Evolutionary conservation across 2,113 vertebrate genomes (phyloP).

Genomic region (Polyodon spathula): DNA sequence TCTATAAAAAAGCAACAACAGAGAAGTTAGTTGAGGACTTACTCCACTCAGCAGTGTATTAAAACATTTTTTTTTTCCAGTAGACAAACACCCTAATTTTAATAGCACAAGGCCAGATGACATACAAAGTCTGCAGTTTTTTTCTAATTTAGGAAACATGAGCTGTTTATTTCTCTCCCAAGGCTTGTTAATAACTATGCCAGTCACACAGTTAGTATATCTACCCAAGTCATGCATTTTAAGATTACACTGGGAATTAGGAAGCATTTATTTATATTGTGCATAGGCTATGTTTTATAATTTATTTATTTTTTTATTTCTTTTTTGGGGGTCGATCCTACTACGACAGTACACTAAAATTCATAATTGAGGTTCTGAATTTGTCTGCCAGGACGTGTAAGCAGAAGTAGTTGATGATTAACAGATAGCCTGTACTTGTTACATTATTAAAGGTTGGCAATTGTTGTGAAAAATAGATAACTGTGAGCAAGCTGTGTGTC

Average conservation of each 20-base stretch:
- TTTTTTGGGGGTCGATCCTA: no score
- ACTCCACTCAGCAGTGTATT: background rate
- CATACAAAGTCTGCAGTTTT: conserved; percentile 24
- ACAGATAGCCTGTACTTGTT: background rate
- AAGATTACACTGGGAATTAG: background rate
- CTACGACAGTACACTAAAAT: background rate
- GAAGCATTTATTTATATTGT: background rate
- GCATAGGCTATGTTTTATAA: no score
- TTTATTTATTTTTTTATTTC: no score
- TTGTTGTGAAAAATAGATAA: conserved; percentile 28
- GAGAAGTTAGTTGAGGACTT: no score
- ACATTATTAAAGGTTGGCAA: conserved; percentile 20
- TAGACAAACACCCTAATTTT: background rate
- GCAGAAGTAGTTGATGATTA: background rate
- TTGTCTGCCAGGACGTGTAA: background rate
- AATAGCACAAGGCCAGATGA: conserved; percentile 14
- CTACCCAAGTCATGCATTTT: conserved; percentile 38
- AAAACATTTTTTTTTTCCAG: no score
- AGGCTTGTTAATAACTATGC: conserved; percentile 37
- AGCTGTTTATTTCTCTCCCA: background rate
- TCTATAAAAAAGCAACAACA: no score
- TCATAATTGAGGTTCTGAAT: background rate
- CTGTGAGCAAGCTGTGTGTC: conserved; percentile 35
- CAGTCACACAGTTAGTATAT: conserved; percentile 39
- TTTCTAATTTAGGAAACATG: conserved; percentile 20